These are phyloP conservation scores for Drosophila recens DNA, from an alignment of 2,888 invertebrate genomes.

Conservation along the genomic window DNA sequence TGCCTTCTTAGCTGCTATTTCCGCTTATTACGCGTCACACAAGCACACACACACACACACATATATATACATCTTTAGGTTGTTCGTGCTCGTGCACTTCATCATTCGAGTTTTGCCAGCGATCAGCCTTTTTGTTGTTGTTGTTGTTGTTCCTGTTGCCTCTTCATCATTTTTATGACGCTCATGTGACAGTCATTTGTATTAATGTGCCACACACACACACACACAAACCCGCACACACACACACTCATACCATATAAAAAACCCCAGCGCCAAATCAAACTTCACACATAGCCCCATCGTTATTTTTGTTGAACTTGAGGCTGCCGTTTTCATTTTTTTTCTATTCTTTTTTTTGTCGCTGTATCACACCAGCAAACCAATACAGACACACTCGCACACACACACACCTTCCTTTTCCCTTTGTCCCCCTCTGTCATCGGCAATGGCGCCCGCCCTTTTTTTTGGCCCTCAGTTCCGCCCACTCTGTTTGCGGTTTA, in stretches of 20 bases:
- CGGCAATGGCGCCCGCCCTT: not conserved
- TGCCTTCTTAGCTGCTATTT: constrained; percentile 53
- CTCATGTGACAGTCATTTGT: constrained; percentile 80
- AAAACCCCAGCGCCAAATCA: constrained; percentile 54
- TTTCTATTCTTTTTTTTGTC: not conserved
- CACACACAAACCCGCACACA: constrained; percentile 26
- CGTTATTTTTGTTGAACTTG: constrained; percentile 57
- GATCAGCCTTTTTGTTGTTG: constrained; percentile 59
- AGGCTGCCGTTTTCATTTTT: constrained; percentile 33
- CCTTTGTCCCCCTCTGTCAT: not conserved
- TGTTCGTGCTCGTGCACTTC: constrained; percentile 53
- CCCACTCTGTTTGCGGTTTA: constrained; percentile 72
- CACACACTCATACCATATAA: constrained; percentile 45
- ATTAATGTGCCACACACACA: constrained; percentile 67
- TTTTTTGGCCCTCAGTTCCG: constrained; percentile 20
- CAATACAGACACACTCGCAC: constrained; percentile 8
- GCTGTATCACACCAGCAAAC: constrained; percentile 10
- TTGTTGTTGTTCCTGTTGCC: constrained; percentile 38
- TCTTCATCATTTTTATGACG: constrained; percentile 78
- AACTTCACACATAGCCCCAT: constrained; percentile 54
- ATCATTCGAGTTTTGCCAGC: constrained; percentile 51
- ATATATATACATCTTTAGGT: constrained; percentile 13
- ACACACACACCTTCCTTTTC: constrained; percentile 3
- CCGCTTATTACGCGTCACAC: constrained; percentile 61
- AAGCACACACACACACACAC: constrained; percentile 33